Evolutionary conservation across 1,140 invertebrate species (phyloP).

Genomic region (Rhagoletis pomonella): DNA sequence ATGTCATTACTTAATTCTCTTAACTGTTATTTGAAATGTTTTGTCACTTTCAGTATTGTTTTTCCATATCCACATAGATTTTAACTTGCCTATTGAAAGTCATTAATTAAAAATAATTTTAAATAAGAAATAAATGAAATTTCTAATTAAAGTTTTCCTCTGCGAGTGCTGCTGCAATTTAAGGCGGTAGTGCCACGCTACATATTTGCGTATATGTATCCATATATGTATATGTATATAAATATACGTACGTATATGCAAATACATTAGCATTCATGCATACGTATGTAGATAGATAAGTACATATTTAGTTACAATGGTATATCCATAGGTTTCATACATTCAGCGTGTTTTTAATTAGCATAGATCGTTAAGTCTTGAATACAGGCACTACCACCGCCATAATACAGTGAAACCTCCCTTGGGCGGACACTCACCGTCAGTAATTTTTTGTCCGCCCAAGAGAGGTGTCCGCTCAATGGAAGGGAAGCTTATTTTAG

Average conservation of each 20-base stretch:
- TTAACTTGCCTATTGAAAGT: neutral
- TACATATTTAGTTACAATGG: too few relatives aligned
- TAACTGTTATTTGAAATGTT: neutral
- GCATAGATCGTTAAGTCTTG: conserved; percentile 14
- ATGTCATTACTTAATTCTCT: neutral
- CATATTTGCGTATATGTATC: neutral
- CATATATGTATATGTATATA: neutral
- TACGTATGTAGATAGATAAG: too few relatives aligned
- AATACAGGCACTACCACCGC: neutral
- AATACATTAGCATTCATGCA: neutral
- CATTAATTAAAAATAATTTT: conserved; percentile 42
- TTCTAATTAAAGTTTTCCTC: conserved; percentile 8
- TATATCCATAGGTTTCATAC: too few relatives aligned
- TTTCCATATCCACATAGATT: neutral
- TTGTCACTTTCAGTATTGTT: too few relatives aligned
- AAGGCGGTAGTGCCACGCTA: neutral
- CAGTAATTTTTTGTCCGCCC: too few relatives aligned
- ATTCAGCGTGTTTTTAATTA: conserved; percentile 36
- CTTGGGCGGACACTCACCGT: too few relatives aligned
- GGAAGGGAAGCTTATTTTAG: too few relatives aligned
- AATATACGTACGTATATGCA: neutral
- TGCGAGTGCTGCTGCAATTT: neutral
- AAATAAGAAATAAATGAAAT: conserved; percentile 19
- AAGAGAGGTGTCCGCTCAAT: too few relatives aligned
- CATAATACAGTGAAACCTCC: too few relatives aligned